Conservation (phyloP, 2,888 invertebrate genomes). For the Dolomedes plantarius region DNA sequence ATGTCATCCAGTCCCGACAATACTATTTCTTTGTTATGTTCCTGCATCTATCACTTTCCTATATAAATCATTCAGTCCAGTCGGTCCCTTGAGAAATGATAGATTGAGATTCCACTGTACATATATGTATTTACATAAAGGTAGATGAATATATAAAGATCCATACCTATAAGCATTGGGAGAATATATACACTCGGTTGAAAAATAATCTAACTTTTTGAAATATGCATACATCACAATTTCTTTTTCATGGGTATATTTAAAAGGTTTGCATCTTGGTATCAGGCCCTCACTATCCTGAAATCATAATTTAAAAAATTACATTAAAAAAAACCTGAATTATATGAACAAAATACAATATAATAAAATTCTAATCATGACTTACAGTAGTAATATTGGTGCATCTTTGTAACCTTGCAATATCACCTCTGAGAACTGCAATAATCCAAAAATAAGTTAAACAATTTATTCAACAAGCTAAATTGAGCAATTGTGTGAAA, state of each 20-base stretch:
- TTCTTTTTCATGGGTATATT: slow-evolving; percentile 98
- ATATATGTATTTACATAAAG: no score
- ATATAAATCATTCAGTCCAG: no score
- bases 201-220: slow-evolving; percentile 96
- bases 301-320: no score
- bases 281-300: slow-evolving; percentile 87
- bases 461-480: background rate
- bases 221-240: slow-evolving; percentile 99
- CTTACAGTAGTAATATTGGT: slow-evolving; percentile 92
- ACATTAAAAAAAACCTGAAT: background rate
- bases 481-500: background rate
- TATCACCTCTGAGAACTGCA: slow-evolving; percentile 91
- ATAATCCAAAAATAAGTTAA: slow-evolving; percentile 39
- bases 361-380: no score
- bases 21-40: no score
- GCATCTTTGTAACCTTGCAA: slow-evolving; percentile 93
- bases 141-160: no score
- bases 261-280: slow-evolving; percentile 95
- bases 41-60: no score
- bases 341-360: background rate
- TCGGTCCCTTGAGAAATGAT: no score
- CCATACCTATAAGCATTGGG: slow-evolving; percentile 91
- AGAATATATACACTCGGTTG: slow-evolving; percentile 98
- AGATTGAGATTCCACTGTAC: no score
- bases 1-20: no score